Base-by-base conservation (phyloP, 2,888 invertebrate species). In the Linyphia triangularis region DNA sequence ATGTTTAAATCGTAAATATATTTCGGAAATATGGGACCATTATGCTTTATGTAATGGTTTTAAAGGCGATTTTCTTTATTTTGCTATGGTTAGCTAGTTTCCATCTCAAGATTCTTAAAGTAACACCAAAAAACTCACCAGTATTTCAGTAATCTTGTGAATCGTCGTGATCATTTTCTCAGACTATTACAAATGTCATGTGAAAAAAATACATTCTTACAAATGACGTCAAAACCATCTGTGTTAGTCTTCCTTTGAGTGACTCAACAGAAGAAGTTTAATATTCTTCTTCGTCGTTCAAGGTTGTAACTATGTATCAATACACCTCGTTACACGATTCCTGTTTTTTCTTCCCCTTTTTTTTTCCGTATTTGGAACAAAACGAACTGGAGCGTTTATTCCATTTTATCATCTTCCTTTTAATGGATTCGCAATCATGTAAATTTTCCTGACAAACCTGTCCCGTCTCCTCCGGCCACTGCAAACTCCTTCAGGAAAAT, bases 341-440 rank as follows among this genome's bases (percentile, higher is more conserved):
- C 9, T 13, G n/a, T n/a, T 51, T n/a, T 13, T 51, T 51, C n/a
- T n/a, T n/a, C n/a, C n/a, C n/a, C n/a, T n/a, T n/a, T n/a, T n/a
- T n/a, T n/a, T n/a, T n/a, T n/a, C n/a, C n/a, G 51, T 51, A 51
- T 51, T 51, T 51, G n/a, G 51, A 51, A 51, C 51, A n/a, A 51
- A n/a, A 51, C 5, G 51, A 51, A 51, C 16, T 51, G 51, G 51
- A 51, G 51, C 51, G 51, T 51, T 51, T 51, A 51, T 51, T 51
- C 51, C 51, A 16, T 51, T 51, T 51, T 51, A 43, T 43, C 16
- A 51, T 51, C 51, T 16, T n/a, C n/a, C n/a, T n/a, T 16, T 51
- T 51, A n/a, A 51, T 51, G 51, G n/a, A 51, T 16, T 13, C 51
- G n/a, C 51, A 51, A 5, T 13, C 16, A 5, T 51, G 51, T n/a